Conservation (phyloP, 2,113 vertebrate species). For the Raja brachyura region DNA sequence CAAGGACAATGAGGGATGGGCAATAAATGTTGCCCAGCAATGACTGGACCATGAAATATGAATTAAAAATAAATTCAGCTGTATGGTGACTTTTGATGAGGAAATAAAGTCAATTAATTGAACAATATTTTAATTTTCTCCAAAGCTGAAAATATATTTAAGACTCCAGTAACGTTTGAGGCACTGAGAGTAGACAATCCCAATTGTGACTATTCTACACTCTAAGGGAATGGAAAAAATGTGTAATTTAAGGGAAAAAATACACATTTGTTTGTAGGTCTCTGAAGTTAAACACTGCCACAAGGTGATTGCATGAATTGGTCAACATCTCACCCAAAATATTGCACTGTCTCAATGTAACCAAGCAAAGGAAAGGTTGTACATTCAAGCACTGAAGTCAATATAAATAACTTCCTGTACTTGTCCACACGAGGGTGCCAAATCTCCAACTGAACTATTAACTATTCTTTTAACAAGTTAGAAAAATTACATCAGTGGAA, state of each 20-base stretch:
- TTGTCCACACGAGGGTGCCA: constrained; percentile 22
- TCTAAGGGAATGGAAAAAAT: no score
- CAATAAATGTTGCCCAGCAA: no score
- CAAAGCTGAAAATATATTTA: no score
- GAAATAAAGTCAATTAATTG: neutral
- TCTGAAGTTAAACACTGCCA: neutral
- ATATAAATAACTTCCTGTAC: neutral
- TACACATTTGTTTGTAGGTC: neutral
- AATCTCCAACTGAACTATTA: constrained; percentile 15
- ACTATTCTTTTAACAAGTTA: neutral
- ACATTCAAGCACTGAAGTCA: neutral
- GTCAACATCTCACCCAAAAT: neutral
- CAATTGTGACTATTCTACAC: neutral
- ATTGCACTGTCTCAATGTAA: neutral
- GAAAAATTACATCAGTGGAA: neutral
- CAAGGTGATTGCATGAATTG: neutral
- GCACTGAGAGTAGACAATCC: neutral
- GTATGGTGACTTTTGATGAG: neutral
- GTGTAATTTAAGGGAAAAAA: no score
- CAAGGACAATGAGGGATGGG: no score
- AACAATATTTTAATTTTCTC: neutral
- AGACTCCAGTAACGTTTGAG: no score
- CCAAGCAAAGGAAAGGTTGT: neutral
- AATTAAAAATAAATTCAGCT: neutral
- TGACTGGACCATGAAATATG: no score